Conservation (phyloP, 2,888 invertebrate species). For the Dascillus cervinus region DNA sequence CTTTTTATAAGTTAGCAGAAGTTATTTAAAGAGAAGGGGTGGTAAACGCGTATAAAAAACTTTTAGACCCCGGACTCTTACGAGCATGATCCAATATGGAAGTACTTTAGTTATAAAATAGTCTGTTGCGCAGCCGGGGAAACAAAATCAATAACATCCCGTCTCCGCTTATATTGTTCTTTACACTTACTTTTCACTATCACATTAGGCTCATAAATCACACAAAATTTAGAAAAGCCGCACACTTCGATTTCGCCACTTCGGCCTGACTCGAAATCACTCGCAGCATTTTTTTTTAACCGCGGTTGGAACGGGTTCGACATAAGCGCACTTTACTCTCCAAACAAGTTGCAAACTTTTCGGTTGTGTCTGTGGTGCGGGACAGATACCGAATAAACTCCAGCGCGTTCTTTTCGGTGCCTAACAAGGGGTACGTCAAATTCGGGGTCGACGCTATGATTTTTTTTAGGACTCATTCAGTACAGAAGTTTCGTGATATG, state of each 20-base stretch:
- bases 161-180: constrained; percentile 23
- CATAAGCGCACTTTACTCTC: not conserved
- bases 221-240: constrained; percentile 10
- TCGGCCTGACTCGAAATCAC: too few species aligned
- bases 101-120: constrained; percentile 28
- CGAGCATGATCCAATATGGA: constrained; percentile 38
- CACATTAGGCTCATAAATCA: constrained; percentile 15
- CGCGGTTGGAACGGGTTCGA: too few species aligned
- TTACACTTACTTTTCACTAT: constrained; percentile 20
- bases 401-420: constrained; percentile 13
- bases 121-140: constrained; percentile 27
- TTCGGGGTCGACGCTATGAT: too few species aligned
- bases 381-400: constrained; percentile 16
- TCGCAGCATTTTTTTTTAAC: too few species aligned
- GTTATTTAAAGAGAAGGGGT: constrained; percentile 32
- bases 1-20: constrained; percentile 33
- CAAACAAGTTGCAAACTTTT: constrained; percentile 12
- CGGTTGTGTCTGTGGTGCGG: constrained; percentile 15
- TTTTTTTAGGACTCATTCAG: constrained; percentile 20
- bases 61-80: constrained; percentile 34
- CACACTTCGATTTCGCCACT: too few species aligned
- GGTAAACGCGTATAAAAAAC: constrained; percentile 35
- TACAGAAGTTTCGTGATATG: constrained; percentile 24
- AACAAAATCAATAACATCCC: constrained; percentile 29
- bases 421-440: constrained; percentile 12